Evolutionary conservation across 2,888 invertebrate species (phyloP), one percentile per base, ranked within the genome.

Genomic region (Harpalus rubripes): DNA sequence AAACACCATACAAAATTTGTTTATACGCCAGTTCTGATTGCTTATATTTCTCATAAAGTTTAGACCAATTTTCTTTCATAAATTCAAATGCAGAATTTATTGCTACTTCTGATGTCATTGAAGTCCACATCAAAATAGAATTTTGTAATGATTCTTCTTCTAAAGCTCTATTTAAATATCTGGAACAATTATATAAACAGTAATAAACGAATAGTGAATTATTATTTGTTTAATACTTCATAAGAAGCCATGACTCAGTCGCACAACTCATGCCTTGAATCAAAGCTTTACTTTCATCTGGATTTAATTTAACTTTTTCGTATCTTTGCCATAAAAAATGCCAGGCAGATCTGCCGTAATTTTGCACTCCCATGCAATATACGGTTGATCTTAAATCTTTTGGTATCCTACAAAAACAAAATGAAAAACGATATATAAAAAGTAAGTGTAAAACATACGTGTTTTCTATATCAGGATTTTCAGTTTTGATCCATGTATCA

Each of bases 301-400:
- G 91, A 0, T 95, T 94, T 68, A 94, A 93, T 12, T 93, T 92
- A 0, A 94, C 91, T 79, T 92, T 92, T 52, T 91, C 88, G 91
- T 95, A 96, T 87, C 93, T 91, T 3, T 92, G 88, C 93, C 95
- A 95, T 58, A 96, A 91, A 90, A 95, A 95, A 44, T 95, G 92
- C 94, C 96, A 97, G 88, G 96, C 96, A 0, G 91, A 91, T 22
- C 93, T 90, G 0, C 93, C 93, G 59, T 96, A 96, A 85, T 93
- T 90, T 82, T 92, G 92, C 0, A 96, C 91, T 0, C 93, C 94
- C 1, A 92, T 91, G 88, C 95, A 94, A 87, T 94, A 94, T 0
- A 95, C 94, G 0, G 12, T 65, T 5, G 59, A 10, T 7, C 81
- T 74, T 65, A 74, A 22, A 41, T 74, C 79, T 22, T 52, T 52